Evolutionary conservation across 2,113 vertebrate genomes (phyloP).

Genomic region (Oryzias curvinotus): DNA sequence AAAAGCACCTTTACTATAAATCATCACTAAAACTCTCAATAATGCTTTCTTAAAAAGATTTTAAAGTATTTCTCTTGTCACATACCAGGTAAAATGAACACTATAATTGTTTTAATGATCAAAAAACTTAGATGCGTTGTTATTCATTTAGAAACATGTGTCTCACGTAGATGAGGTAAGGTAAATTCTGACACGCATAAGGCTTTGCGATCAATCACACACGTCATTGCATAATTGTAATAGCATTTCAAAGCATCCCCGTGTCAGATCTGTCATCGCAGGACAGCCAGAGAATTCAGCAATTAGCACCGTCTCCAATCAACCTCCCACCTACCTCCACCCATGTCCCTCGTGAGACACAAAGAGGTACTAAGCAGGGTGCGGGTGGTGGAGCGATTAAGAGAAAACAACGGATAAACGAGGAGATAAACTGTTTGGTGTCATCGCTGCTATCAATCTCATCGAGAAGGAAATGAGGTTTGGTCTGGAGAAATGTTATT

Average conservation of each 20-base stretch:
- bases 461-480: conserved; percentile 81
- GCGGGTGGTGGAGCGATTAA: conserved; percentile 72
- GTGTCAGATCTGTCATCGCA: conserved; percentile 57
- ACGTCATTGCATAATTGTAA: conserved; percentile 59
- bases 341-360: conserved; percentile 55
- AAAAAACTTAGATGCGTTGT: neutral
- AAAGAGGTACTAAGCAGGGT: conserved; percentile 50
- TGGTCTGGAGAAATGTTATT: conserved; percentile 84
- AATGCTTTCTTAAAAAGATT: too few relatives aligned
- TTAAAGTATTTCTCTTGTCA: too few relatives aligned
- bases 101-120: too few relatives aligned
- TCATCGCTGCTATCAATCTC: conserved; percentile 84
- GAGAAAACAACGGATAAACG: conserved; percentile 82
- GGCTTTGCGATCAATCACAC: conserved; percentile 30
- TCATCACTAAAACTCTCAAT: too few relatives aligned
- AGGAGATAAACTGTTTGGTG: conserved; percentile 85
- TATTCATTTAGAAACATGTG: neutral
- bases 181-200: conserved; percentile 4
- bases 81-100: too few relatives aligned
- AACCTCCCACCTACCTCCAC: conserved; percentile 54
- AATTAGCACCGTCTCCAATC: conserved; percentile 78
- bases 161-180: conserved; percentile 3
- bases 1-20: too few relatives aligned
- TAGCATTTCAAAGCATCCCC: conserved; percentile 57
- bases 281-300: conserved; percentile 52